Base-by-base conservation (phyloP, 2,888 invertebrate species). In the Abscondita cerata region DNA sequence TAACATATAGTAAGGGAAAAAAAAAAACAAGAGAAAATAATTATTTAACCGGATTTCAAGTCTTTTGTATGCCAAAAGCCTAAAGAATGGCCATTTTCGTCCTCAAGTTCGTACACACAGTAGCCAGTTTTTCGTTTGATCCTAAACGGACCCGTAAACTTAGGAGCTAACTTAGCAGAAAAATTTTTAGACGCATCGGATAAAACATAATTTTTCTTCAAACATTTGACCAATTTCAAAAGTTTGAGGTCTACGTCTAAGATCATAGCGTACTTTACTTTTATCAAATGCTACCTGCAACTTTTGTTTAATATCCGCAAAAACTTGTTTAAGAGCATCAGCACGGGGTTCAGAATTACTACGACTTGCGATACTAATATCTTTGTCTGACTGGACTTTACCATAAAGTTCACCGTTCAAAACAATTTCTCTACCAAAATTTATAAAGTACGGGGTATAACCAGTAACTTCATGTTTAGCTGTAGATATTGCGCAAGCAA, bases 341-440 rank as follows among this genome's bases (percentile, higher is more conserved):
- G 11, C 2, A 5, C 11, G 2, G 11, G 11, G 3, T 3, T 2
- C n/a, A 5, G 11, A 36, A 11, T 12, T 11, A 3, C n/a, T 36
- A 11, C 36, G 36, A 6, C 11, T 9, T 36, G 2, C 36, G 11
- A 36, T 3, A 6, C 3, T 3, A 11, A 12, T 12, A 5, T 36
- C 13, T 5, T 2, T 11, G 2, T 36, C 13, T 36, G 3, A 6
- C 3, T 12, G 5, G 36, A 36, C 11, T 3, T 5, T 12, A 3
- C 2, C 11, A 36, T 12, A 9, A 9, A 2, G 11, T 5, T 18
- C 19, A 16, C 67, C 65, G 12, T 33, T 11, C 4, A 59, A 9
- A 1, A 59, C 63, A 1, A 66, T 56, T 15, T 61, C 55, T 20
- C 64, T 20, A 19, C 65, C 67, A 61, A 66, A 67, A 55, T 61